Conservation (phyloP, 1,140 invertebrate species). For the Microplitis mediator region DNA sequence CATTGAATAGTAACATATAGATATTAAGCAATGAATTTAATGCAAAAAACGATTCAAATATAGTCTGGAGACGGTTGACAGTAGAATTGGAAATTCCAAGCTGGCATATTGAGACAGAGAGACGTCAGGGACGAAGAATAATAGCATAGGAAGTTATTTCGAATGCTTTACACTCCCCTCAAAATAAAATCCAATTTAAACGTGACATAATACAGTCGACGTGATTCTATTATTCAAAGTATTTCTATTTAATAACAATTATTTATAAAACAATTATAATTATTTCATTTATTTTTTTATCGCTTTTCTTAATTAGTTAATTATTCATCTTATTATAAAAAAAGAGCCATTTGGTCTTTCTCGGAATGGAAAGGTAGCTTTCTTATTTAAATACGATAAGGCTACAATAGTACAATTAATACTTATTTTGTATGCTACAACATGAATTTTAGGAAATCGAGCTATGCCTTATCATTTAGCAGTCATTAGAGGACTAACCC, state of each 20-base stretch:
- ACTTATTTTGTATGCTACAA: too few species aligned
- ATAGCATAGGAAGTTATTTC: constrained; percentile 29
- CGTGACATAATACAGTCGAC: constrained; percentile 37
- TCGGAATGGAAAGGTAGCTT: too few species aligned
- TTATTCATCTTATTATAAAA: too few species aligned
- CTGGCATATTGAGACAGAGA: constrained; percentile 13
- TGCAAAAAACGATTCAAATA: constrained; percentile 38
- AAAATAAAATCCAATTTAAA: constrained; percentile 48
- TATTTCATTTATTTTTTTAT: too few species aligned
- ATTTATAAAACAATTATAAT: too few species aligned
- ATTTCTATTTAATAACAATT: background rate
- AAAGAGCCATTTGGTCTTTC: too few species aligned
- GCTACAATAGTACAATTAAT: too few species aligned
- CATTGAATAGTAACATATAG: background rate
- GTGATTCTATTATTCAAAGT: background rate
- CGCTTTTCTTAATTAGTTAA: too few species aligned
- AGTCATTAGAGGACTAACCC: too few species aligned
- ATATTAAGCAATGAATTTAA: constrained; percentile 35
- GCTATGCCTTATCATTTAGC: too few species aligned
- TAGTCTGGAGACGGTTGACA: constrained; percentile 31
- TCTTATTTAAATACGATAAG: too few species aligned
- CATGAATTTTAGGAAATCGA: too few species aligned
- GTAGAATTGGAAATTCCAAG: constrained; percentile 46
- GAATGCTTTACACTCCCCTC: constrained; percentile 27
- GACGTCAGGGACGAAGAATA: constrained; percentile 11